Base-by-base conservation (phyloP, 2,113 vertebrate species). In the Nestor notabilis region DNA sequence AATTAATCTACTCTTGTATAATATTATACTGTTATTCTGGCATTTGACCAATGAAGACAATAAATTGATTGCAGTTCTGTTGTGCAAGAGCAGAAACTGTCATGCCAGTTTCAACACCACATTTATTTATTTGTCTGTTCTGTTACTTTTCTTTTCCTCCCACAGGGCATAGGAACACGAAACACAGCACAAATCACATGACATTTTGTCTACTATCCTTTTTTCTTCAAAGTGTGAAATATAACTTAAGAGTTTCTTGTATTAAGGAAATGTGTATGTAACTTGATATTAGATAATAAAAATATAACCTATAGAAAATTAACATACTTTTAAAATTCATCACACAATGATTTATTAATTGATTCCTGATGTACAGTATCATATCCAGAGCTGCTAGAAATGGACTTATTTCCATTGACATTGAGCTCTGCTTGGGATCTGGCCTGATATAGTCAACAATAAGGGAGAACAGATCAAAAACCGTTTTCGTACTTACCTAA, bases 1-100 rank as follows among this genome's bases (percentile, higher is more conserved):
- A 98, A 98, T 98, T 98, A 98, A 98, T 98, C 97, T 98, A 95
- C 97, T 96, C 95, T 97, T 96, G 95, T 96, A 97, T 96, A 98
- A 98, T 96, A 95, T 86, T 96, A 97, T 96, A 96, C 97, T 96
- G 97, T 98, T 98, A 98, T 93, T 96, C 94, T 98, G 98, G 98
- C 98, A 95, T 52, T 35, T 50, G 83, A 96, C 97, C 97, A 96
- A 87, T 10, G 63, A 80, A 66, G 96, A 96, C 94, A 89, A 93
- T 93, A 97, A 88, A 69, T 95, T 94, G 97, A 97, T 96, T 86
- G 88, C 95, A 91, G 97, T 81, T 94, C 95, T 33, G 41, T 97
- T 98, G 95, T 39, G 46, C 92, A 97, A 97, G 72, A 93, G 87
- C 90, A 81, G 24, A 41, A 87, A 89, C 94, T 87, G 83, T 29